These are phyloP conservation scores for Salpingus planirostris DNA, from an alignment of 2,888 invertebrate species.

Conservation along the genomic window DNA sequence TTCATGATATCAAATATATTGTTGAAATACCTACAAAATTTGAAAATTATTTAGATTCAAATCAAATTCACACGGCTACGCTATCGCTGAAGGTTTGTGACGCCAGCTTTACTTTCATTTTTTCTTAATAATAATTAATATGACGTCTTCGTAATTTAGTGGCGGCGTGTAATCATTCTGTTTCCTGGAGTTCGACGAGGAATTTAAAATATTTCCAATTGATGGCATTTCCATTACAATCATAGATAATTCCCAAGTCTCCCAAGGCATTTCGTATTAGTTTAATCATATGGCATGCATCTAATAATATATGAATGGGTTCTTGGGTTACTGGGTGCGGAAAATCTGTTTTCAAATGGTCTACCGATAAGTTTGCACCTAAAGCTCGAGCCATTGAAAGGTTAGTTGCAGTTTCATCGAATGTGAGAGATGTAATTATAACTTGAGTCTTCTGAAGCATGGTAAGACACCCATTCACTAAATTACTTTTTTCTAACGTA, in stretches of 20 bases:
- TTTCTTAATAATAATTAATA: constrained; percentile 7
- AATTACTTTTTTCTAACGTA: constrained; percentile 12
- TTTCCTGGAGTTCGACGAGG: constrained; percentile 7
- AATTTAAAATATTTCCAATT: constrained; percentile 9
- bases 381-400: constrained; percentile 4
- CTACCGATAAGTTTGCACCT: not conserved
- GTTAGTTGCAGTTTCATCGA: constrained; percentile 8
- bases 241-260: constrained; percentile 12
- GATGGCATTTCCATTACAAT: constrained; percentile 7
- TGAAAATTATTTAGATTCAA: constrained; percentile 3
- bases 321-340: constrained; percentile 1
- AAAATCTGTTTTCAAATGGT: constrained; percentile 2
- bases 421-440: constrained; percentile 9
- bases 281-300: constrained; percentile 21
- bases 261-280: constrained; percentile 22
- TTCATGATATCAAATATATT: constrained; percentile 6
- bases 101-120: constrained; percentile 10
- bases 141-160: constrained; percentile 10
- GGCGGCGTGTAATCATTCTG: constrained; percentile 9
- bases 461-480: constrained; percentile 9
- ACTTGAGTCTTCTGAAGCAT: constrained; percentile 3
- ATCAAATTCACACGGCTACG: constrained; percentile 2
- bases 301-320: constrained; percentile 4
- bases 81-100: constrained; percentile 4
- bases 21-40: constrained; percentile 4